Evolutionary conservation across 2,888 invertebrate genomes (phyloP).

Genomic region (Eumacrocentrus americanus): DNA sequence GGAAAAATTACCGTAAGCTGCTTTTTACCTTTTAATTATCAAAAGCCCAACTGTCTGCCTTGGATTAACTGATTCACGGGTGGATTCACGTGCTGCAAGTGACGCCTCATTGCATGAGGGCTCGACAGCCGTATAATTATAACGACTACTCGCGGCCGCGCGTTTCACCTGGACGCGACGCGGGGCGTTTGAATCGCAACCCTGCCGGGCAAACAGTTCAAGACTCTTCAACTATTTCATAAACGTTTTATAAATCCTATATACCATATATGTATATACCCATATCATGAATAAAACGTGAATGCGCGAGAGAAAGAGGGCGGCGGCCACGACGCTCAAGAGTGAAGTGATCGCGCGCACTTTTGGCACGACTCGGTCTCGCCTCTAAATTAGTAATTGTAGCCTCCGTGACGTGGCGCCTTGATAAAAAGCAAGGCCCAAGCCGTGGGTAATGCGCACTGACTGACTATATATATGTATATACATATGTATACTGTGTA

Average conservation of each 20-base stretch:
- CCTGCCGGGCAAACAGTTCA: background rate
- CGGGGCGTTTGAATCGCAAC: slow-evolving; percentile 20
- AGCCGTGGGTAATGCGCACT: slow-evolving; percentile 8
- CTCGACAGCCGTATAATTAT: slow-evolving; percentile 25
- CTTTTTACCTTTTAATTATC: slow-evolving; percentile 13
- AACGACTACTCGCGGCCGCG: slow-evolving; percentile 17
- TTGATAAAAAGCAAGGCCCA: slow-evolving; percentile 35
- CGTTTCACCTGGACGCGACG: background rate
- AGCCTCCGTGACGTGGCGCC: slow-evolving; percentile 58
- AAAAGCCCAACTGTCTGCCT: slow-evolving; percentile 5
- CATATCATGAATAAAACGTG: slow-evolving; percentile 6
- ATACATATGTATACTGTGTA: too few relatives aligned
- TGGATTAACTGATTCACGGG: slow-evolving; percentile 18
- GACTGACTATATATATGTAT: too few relatives aligned
- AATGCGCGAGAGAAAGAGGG: slow-evolving; percentile 49
- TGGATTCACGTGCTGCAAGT: background rate
- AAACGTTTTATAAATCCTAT: slow-evolving; percentile 1
- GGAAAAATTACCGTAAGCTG: background rate
- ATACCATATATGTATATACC: too few relatives aligned
- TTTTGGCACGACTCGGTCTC: slow-evolving; percentile 59
- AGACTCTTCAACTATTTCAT: slow-evolving; percentile 8
- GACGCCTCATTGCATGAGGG: too few relatives aligned
- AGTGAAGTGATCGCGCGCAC: slow-evolving; percentile 40
- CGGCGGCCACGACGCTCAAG: slow-evolving; percentile 37
- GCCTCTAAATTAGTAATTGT: slow-evolving; percentile 60